Percentiles rank a stretch among this genome's conserved stretches.
Evolutionary conservation across 2,113 vertebrate genomes (phyloP).

Genomic region (Otus sunia): DNA sequence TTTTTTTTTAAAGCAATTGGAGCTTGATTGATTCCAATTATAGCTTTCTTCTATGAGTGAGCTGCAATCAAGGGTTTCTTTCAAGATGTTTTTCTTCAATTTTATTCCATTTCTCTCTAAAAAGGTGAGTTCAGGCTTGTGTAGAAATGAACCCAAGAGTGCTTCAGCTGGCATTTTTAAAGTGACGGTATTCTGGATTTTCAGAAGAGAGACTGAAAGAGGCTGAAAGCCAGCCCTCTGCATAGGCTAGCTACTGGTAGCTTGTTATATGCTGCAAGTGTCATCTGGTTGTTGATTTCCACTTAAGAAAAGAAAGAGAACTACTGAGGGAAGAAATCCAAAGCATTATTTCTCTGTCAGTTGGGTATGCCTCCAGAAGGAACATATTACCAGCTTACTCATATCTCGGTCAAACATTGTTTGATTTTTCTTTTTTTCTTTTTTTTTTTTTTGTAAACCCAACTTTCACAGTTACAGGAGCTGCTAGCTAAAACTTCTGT

Average conservation of each 20-base stretch:
- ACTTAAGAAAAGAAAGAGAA: neutral
- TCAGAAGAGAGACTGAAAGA: neutral
- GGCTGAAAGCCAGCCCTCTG: neutral
- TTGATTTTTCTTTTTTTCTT: neutral
- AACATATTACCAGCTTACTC: neutral
- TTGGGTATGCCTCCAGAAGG: neutral
- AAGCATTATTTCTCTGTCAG: neutral
- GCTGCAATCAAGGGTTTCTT: neutral
- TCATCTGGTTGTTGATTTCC: neutral
- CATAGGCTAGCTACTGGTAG: neutral
- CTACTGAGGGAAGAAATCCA: neutral
- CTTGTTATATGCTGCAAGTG: neutral
- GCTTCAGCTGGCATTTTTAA: neutral
- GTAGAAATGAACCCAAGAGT: neutral
- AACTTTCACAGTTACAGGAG: neutral
- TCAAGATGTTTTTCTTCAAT: neutral
- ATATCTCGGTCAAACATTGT: neutral
- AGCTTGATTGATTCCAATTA: slow-evolving; percentile 6
- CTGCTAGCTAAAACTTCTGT: neutral
- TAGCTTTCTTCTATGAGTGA: neutral
- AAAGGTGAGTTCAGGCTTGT: neutral
- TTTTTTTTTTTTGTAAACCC: neutral
- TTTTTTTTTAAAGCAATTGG: neutral
- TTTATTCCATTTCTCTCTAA: neutral
- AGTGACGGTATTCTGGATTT: neutral